Evolutionary conservation across 2,113 vertebrate species (phyloP).

Genomic region (Sula dactylatra): DNA sequence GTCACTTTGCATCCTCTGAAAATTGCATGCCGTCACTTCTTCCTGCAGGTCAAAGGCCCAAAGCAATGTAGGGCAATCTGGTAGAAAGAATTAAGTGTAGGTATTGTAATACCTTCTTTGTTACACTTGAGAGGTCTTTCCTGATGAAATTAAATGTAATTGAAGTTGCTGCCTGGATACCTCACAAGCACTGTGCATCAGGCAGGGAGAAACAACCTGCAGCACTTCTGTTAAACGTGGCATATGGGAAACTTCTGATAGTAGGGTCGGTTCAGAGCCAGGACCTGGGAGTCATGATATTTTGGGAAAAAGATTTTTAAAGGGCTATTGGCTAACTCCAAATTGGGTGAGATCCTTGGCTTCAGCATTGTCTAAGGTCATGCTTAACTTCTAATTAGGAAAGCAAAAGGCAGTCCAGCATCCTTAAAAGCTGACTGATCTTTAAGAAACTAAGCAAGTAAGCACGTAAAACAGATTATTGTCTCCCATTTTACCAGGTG

Average conservation of each 20-base stretch:
- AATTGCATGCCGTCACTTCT: neutral
- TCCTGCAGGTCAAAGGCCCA: neutral
- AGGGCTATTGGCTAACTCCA: neutral
- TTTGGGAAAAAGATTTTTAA: neutral
- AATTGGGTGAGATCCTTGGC: neutral
- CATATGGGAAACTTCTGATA: neutral
- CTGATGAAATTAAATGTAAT: constrained; percentile 27
- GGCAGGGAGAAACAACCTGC: neutral
- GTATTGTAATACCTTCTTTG: constrained; percentile 19
- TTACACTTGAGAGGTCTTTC: constrained; percentile 28
- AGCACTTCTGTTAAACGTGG: neutral
- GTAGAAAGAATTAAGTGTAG: constrained; percentile 7
- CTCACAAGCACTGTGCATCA: neutral
- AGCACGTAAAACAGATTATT: neutral
- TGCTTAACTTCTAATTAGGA: neutral
- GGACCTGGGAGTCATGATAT: neutral
- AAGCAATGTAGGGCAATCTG: neutral
- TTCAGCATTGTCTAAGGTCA: neutral
- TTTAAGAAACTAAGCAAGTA: neutral
- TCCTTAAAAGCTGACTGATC: neutral
- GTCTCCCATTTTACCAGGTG: neutral
- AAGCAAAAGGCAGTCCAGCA: neutral
- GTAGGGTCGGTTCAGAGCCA: neutral
- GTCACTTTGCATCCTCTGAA: neutral
- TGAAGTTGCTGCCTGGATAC: constrained; percentile 22